phyloP scores from a whole-genome alignment of 2,113 vertebrate species.

The Enhydra lutris region DNA sequence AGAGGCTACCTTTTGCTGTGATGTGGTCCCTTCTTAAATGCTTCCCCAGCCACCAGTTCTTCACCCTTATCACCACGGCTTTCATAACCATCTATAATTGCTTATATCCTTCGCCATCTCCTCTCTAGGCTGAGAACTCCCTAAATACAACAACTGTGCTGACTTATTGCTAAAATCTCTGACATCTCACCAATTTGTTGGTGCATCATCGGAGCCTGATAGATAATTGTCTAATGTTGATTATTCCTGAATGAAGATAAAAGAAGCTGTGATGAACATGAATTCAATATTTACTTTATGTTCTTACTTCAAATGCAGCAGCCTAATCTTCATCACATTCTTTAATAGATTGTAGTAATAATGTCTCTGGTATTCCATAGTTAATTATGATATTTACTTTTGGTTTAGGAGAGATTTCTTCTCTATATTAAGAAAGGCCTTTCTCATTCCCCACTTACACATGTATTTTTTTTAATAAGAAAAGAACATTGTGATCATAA shows the following conservation, averaged over 20 bases:
- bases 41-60: neutral
- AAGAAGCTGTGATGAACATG: neutral
- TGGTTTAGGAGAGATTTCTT: neutral
- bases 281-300: neutral
- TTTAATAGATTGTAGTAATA: neutral
- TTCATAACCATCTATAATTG: neutral
- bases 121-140: neutral
- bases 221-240: neutral
- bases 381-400: slow-evolving; percentile 38
- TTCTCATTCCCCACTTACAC: neutral
- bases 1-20: neutral
- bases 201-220: neutral
- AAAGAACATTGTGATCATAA: neutral
- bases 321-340: slow-evolving; percentile 8
- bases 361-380: neutral
- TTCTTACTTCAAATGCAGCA: neutral
- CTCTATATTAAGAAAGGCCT: slow-evolving; percentile 4
- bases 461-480: neutral
- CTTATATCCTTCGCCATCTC: neutral
- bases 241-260: neutral
- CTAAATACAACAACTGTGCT: neutral
- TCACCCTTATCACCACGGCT: neutral
- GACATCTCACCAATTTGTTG: neutral
- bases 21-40: neutral
- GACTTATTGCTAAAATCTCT: neutral